A percentile compares a stretch with the other conserved stretches of the same genome.
These are phyloP conservation scores for Chunga burmeisteri DNA, from an alignment of 2,113 vertebrate genomes.

Conservation along the genomic window DNA sequence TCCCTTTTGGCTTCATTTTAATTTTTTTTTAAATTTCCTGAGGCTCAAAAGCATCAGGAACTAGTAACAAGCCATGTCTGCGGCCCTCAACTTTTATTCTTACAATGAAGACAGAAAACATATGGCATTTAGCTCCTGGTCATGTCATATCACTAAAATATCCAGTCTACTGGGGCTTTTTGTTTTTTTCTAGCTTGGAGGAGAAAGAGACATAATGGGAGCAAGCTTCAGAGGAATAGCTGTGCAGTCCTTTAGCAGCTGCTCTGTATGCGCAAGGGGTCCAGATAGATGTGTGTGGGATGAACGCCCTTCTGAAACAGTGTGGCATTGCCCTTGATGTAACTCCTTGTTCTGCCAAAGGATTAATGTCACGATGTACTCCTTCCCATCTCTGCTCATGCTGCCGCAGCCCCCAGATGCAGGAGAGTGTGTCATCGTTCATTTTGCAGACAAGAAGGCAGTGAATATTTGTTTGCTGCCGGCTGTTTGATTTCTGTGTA, in stretches of 20 bases:
- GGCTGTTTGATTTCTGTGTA: neutral
- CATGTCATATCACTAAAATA: neutral
- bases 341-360: neutral
- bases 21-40: neutral
- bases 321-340: neutral
- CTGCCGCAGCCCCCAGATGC: neutral
- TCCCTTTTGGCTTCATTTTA: neutral
- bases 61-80: neutral
- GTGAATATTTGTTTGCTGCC: neutral
- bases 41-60: neutral
- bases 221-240: neutral
- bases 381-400: neutral
- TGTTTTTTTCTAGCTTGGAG: neutral
- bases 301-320: neutral
- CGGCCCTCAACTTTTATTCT: neutral
- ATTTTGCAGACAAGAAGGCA: neutral
- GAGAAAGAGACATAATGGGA: neutral
- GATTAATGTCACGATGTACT: neutral
- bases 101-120: neutral
- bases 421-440: neutral
- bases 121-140: neutral
- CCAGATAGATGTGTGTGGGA: neutral
- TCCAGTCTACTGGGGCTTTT: neutral
- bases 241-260: neutral
- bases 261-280: neutral